Conservation (phyloP, 2,797 vertebrate genomes). For the Typhlichthys eigenmanni region DNA sequence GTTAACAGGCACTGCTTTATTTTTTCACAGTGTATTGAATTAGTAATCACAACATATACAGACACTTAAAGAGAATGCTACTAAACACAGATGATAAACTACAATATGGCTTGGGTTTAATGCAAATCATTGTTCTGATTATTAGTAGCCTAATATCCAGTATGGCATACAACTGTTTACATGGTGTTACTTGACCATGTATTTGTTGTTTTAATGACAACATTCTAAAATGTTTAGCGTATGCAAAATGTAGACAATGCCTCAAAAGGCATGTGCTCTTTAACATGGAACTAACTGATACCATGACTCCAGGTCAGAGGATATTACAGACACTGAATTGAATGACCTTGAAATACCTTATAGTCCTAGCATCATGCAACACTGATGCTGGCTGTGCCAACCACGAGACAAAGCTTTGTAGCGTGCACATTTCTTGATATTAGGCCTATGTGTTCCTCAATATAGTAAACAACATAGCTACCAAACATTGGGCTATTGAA, state of each 20-base stretch:
- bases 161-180: slow-evolving; percentile 16
- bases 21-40: slow-evolving; percentile 75
- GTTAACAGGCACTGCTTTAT: slow-evolving; percentile 78
- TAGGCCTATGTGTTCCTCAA: background rate
- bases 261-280: background rate
- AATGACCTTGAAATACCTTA: background rate
- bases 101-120: slow-evolving; percentile 51
- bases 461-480: background rate
- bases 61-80: slow-evolving; percentile 52
- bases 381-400: slow-evolving; percentile 4
- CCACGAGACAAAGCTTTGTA: slow-evolving; percentile 13
- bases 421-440: slow-evolving; percentile 7
- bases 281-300: background rate
- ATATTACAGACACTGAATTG: slow-evolving; percentile 5
- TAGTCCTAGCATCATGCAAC: background rate
- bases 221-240: slow-evolving; percentile 16
- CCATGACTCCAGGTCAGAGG: slow-evolving; percentile 26
- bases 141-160: slow-evolving; percentile 14
- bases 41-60: slow-evolving; percentile 62
- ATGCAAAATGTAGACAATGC: slow-evolving; percentile 6
- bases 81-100: slow-evolving; percentile 34
- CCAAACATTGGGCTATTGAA: background rate
- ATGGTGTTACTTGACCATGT: background rate
- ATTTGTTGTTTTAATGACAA: slow-evolving; percentile 13
- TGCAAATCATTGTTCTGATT: slow-evolving; percentile 24